Evolutionary conservation across 2,888 invertebrate species (phyloP).

Genomic region (Sicus ferrugineus): DNA sequence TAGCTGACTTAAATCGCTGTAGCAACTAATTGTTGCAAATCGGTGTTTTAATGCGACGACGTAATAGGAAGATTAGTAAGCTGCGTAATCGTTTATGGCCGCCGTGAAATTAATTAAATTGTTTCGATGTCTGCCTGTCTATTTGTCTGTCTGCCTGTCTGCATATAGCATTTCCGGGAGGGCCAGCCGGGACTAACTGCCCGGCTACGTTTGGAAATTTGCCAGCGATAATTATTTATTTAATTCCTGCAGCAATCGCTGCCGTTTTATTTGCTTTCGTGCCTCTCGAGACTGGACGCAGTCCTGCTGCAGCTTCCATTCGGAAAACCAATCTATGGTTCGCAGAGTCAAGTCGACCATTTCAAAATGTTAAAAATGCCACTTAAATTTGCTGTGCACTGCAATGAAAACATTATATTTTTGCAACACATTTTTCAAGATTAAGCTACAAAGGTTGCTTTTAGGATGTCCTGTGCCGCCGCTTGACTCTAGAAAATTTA

Average conservation of each 20-base stretch:
- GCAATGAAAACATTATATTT: slow-evolving; percentile 21
- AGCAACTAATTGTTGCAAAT: neutral
- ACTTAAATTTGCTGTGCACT: slow-evolving; percentile 19
- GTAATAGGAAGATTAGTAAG: slow-evolving; percentile 10
- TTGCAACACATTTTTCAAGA: too few relatives aligned
- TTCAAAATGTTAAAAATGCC: slow-evolving; percentile 22
- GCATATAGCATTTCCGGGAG: neutral
- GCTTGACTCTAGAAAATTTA: neutral
- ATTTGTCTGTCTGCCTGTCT: neutral
- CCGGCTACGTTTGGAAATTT: slow-evolving; percentile 18
- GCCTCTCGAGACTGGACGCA: slow-evolving; percentile 16
- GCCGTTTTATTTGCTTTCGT: slow-evolving; percentile 19
- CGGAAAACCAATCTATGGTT: neutral
- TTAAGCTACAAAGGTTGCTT: too few relatives aligned
- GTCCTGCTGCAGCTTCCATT: neutral
- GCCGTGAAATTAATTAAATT: slow-evolving; percentile 26
- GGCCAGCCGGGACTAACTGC: neutral
- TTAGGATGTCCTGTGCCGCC: neutral
- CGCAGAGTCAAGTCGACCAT: slow-evolving; percentile 12
- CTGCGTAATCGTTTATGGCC: neutral
- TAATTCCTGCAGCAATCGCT: slow-evolving; percentile 33
- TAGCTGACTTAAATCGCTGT: neutral
- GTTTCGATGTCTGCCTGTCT: too few relatives aligned
- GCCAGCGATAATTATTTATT: slow-evolving; percentile 33
- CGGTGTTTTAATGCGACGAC: neutral